Percentiles rank a stretch among this genome's conserved stretches.
phyloP scores from a whole-genome alignment of 1,140 invertebrate genomes.

The Leptestheria dahalacensis region DNA sequence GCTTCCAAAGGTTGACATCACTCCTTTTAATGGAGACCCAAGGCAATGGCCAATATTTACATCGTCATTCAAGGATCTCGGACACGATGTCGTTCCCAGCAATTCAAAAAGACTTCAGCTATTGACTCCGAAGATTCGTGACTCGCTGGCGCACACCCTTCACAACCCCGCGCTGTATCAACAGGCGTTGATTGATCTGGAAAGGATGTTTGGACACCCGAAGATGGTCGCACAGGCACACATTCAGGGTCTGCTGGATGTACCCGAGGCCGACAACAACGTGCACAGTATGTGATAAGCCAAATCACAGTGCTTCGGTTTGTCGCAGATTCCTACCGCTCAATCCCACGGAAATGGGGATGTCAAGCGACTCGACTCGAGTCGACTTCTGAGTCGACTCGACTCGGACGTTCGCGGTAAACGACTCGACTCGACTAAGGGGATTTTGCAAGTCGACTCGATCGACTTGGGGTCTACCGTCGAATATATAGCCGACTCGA shows the following conservation, averaged over 20 bases:
- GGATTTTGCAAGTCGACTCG: too few species aligned
- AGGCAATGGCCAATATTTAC: not conserved
- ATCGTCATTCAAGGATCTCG: not conserved
- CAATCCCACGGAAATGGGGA: not conserved
- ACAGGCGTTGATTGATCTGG: not conserved
- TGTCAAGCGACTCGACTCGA: too few species aligned
- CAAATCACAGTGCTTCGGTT: not conserved
- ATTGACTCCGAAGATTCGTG: not conserved
- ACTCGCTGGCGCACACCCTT: not conserved
- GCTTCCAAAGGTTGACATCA: not conserved
- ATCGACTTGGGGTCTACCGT: too few species aligned
- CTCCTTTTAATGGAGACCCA: slow-evolving; percentile 4
- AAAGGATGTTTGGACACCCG: not conserved
- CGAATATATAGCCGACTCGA: too few species aligned
- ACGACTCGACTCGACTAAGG: too few species aligned
- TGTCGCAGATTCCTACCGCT: not conserved
- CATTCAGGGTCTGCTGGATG: not conserved
- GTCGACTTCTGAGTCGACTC: too few species aligned
- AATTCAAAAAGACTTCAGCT: not conserved
- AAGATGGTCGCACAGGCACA: not conserved
- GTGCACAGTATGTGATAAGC: not conserved
- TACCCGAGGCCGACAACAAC: too few species aligned
- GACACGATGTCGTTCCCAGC: slow-evolving; percentile 4
- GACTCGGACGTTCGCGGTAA: too few species aligned
- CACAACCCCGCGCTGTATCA: slow-evolving; percentile 2